A percentile compares a stretch with the other conserved stretches of the same genome.
These are phyloP conservation scores for Glossosoma conforme DNA, from an alignment of 1,140 invertebrate species.

Conservation along the genomic window DNA sequence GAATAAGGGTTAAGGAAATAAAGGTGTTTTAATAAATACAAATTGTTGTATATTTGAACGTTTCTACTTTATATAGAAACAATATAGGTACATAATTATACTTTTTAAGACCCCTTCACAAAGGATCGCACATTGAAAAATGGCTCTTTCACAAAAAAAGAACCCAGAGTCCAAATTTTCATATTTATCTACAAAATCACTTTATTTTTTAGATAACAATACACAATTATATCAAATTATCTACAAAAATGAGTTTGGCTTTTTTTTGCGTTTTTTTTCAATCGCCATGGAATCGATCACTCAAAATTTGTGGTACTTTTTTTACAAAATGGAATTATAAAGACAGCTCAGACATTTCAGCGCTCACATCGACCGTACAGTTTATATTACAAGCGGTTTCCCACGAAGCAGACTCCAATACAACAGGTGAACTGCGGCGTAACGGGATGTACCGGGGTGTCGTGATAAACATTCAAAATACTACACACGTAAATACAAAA, in stretches of 20 bases:
- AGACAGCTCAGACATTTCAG: conserved; percentile 26
- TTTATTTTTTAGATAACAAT: conserved; percentile 32
- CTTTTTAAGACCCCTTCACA: conserved; percentile 31
- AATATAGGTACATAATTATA: conserved; percentile 34
- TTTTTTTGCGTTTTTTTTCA: conserved; percentile 24
- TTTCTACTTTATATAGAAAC: conserved; percentile 34
- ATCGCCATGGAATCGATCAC: conserved; percentile 19
- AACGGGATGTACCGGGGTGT: conserved; percentile 18
- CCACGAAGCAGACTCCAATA: conserved; percentile 30
- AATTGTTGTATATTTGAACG: conserved; percentile 27
- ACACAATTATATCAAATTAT: conserved; percentile 34
- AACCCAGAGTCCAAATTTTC: conserved; percentile 31
- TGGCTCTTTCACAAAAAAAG: conserved; percentile 32
- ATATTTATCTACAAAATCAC: conserved; percentile 34
- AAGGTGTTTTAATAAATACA: conserved; percentile 19
- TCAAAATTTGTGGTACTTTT: conserved; percentile 16
- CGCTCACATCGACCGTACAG: conserved; percentile 28
- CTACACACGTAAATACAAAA: conserved; percentile 32
- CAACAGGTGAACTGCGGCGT: conserved; percentile 26
- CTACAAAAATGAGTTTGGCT: conserved; percentile 33
- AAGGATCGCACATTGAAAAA: conserved; percentile 33
- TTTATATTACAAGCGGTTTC: conserved; percentile 31
- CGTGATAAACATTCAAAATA: conserved; percentile 29
- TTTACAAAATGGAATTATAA: conserved; percentile 26
- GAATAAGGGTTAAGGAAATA: not conserved